phyloP scores from a whole-genome alignment of 2,888 invertebrate genomes.

The Ornithoptera priamus region DNA sequence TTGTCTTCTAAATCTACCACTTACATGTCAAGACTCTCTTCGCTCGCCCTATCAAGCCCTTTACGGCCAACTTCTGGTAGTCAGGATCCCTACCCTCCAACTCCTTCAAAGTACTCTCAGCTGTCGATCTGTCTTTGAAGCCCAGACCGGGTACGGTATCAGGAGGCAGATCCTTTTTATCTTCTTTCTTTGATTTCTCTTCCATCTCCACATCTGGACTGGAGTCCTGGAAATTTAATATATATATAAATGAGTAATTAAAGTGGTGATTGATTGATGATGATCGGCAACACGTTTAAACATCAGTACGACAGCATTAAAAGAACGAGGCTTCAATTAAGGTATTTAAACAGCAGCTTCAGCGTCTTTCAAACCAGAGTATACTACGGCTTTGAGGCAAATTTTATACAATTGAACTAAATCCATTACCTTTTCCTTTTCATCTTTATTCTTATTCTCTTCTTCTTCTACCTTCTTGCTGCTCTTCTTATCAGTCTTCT shows the following conservation, averaged over 20 bases:
- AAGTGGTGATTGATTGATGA: no score
- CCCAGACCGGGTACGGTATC: slow-evolving; percentile 87
- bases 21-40: slow-evolving; percentile 84
- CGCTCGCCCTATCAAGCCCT: slow-evolving; percentile 85
- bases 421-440: slow-evolving; percentile 12
- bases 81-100: slow-evolving; percentile 87
- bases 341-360: no score
- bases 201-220: slow-evolving; percentile 68
- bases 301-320: no score
- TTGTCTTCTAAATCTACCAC: slow-evolving; percentile 36
- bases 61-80: slow-evolving; percentile 86
- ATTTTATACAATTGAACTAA: no score
- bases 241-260: no score
- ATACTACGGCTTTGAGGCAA: no score
- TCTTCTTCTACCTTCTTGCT: slow-evolving; percentile 50
- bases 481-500: slow-evolving; percentile 48
- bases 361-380: no score
- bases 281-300: no score
- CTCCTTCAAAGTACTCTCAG: slow-evolving; percentile 81
- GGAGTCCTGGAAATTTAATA: slow-evolving; percentile 52
- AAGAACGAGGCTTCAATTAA: no score
- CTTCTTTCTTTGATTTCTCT: slow-evolving; percentile 58
- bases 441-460: slow-evolving; percentile 45
- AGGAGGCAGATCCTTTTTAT: slow-evolving; percentile 49
- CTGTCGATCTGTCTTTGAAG: slow-evolving; percentile 87